Conservation (phyloP, 2,888 invertebrate genomes). For the Cryptops parisi region DNA sequence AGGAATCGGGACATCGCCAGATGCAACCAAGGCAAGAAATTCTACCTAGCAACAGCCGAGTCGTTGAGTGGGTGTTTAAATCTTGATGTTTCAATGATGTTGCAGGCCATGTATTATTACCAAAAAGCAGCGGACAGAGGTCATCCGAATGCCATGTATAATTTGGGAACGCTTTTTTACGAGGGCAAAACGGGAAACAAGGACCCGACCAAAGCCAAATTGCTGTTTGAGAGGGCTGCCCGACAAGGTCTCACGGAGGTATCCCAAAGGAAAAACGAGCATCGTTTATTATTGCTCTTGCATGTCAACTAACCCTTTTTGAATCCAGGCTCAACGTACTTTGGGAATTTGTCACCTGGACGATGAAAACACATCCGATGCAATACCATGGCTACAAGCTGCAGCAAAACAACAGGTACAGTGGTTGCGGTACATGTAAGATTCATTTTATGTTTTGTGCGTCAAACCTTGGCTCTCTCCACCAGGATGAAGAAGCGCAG, state of each 20-base stretch:
- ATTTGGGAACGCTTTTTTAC: conserved; percentile 50
- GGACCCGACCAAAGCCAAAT: background rate
- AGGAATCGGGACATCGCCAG: conserved; percentile 45
- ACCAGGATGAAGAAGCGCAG: background rate
- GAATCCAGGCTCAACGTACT: background rate
- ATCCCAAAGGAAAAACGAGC: background rate
- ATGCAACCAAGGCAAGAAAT: conserved; percentile 42
- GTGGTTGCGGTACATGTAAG: background rate
- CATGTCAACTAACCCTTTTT: background rate
- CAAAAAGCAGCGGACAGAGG: conserved; percentile 45
- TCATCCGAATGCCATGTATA: conserved; percentile 51
- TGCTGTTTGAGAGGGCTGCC: background rate
- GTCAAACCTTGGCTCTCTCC: background rate
- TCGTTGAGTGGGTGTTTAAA: background rate
- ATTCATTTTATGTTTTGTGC: too few species aligned
- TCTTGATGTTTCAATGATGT: background rate
- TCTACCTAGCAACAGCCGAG: too few species aligned
- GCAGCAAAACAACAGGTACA: background rate
- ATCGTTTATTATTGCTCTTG: background rate
- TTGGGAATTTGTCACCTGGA: background rate
- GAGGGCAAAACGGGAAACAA: conserved; percentile 41
- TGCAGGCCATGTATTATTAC: conserved; percentile 51
- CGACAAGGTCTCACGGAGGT: background rate
- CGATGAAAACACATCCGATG: background rate
- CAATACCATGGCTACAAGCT: background rate